Evolutionary conservation across 2,888 invertebrate species (phyloP).

Genomic region (Caenorhabditis wallacei): DNA sequence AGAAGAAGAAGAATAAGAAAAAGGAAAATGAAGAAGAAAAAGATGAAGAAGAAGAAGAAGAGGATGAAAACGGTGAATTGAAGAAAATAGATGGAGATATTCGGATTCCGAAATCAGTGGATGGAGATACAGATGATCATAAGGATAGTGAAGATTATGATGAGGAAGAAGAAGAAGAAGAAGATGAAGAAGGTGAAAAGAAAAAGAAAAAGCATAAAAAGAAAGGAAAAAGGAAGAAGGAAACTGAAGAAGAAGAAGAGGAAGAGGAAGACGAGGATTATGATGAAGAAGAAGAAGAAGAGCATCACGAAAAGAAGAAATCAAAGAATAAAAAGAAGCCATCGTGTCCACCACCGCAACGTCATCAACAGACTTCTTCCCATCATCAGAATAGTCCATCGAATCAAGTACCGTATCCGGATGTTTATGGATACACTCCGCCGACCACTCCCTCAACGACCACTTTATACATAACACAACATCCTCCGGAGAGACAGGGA

Average conservation of each 20-base stretch:
- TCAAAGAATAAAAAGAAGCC: constrained; percentile 7
- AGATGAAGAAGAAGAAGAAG: constrained; percentile 35
- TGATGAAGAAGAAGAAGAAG: constrained; percentile 22
- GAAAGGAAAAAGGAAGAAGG: constrained; percentile 28
- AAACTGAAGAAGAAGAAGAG: constrained; percentile 15
- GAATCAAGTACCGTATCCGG: constrained; percentile 40
- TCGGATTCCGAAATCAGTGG: constrained; percentile 37
- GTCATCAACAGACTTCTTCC: neutral
- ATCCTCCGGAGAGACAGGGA: neutral
- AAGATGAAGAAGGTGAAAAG: constrained; percentile 6
- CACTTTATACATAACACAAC: neutral
- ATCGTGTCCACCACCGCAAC: constrained; percentile 18
- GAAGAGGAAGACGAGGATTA: constrained; percentile 26
- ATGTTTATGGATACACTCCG: constrained; percentile 26
- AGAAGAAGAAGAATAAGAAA: constrained; percentile 16
- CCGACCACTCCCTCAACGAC: constrained; percentile 25
- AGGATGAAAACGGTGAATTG: constrained; percentile 29
- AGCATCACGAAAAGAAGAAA: neutral
- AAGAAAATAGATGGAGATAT: constrained; percentile 47
- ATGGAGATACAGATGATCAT: constrained; percentile 41
- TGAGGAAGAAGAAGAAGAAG: constrained; percentile 24
- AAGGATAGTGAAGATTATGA: constrained; percentile 25
- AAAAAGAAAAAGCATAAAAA: constrained; percentile 17
- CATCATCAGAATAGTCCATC: constrained; percentile 6
- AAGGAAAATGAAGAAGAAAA: constrained; percentile 32